Percentiles rank a stretch among this genome's conserved stretches.
These are phyloP conservation scores for Gandaritis pyraliata DNA, from an alignment of 2,888 invertebrate genomes.

Conservation along the genomic window DNA sequence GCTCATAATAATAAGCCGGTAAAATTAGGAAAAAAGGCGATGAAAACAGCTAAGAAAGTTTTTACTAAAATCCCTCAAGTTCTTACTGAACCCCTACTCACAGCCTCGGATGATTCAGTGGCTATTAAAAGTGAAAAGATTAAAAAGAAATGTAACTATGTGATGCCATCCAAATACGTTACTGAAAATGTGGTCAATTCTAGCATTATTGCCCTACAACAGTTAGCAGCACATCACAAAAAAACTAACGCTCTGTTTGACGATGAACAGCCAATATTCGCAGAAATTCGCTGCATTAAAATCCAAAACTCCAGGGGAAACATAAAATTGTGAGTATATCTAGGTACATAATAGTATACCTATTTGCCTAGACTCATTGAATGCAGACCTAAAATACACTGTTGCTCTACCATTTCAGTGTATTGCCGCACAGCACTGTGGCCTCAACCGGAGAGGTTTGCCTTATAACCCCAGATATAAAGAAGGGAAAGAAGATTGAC, in stretches of 20 bases:
- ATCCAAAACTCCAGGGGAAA: slow-evolving; percentile 86
- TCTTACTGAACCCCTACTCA: slow-evolving; percentile 12
- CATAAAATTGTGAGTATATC: slow-evolving; percentile 85
- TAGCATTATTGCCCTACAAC: slow-evolving; percentile 64
- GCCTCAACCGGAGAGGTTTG: slow-evolving; percentile 88
- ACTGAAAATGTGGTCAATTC: slow-evolving; percentile 59
- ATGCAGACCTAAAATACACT: not conserved
- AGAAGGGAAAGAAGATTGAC: slow-evolving; percentile 88
- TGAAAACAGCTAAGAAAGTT: slow-evolving; percentile 12
- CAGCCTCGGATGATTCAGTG: slow-evolving; percentile 20
- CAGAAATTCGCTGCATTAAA: slow-evolving; percentile 86
- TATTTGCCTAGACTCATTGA: not conserved
- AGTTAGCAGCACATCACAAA: slow-evolving; percentile 57
- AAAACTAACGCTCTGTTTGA: slow-evolving; percentile 81
- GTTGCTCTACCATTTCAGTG: slow-evolving; percentile 48
- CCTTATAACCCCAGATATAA: slow-evolving; percentile 90
- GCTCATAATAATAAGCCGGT: slow-evolving; percentile 19
- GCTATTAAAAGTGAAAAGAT: slow-evolving; percentile 30
- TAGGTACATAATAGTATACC: too few species aligned
- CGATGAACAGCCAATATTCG: slow-evolving; percentile 83
- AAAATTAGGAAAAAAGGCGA: slow-evolving; percentile 29
- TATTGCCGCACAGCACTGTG: slow-evolving; percentile 85
- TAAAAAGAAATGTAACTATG: slow-evolving; percentile 57
- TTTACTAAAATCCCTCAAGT: slow-evolving; percentile 2
- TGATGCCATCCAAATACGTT: slow-evolving; percentile 67